phyloP scores from a whole-genome alignment of 2,113 vertebrate genomes.

The Megatriorchis doriae region DNA sequence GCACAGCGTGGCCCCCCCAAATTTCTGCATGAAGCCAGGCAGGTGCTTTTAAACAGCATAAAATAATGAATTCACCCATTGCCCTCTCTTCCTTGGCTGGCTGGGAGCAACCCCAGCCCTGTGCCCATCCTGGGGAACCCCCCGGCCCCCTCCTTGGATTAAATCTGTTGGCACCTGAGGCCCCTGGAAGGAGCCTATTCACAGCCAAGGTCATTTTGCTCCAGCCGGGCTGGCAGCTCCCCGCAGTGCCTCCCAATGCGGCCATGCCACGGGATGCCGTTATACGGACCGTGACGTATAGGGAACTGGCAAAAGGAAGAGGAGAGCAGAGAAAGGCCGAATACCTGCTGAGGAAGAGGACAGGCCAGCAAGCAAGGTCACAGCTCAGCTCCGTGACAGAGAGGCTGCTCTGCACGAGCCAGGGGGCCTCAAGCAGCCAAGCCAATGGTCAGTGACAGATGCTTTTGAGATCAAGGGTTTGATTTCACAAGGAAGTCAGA shows the following conservation, averaged over 20 bases:
- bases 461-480: background rate
- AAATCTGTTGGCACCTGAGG: background rate
- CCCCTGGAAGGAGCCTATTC: background rate
- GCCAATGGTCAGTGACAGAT: no score
- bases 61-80: background rate
- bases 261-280: background rate
- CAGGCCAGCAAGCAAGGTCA: constrained; percentile 21
- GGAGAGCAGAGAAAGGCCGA: background rate
- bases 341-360: background rate
- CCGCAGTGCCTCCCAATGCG: background rate
- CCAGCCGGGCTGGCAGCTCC: background rate
- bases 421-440: background rate
- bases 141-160: no score
- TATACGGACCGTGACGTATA: rapidly evolving
- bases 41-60: background rate
- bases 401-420: background rate
- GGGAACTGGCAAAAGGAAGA: rapidly evolving
- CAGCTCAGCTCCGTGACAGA: rapidly evolving
- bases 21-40: background rate
- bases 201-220: constrained; percentile 37
- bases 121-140: background rate
- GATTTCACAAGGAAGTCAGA: background rate
- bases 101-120: background rate
- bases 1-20: rapidly evolving
- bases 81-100: background rate